Base-by-base conservation (phyloP, 2,888 invertebrate species). In the Drosophila diplacantha region DNA sequence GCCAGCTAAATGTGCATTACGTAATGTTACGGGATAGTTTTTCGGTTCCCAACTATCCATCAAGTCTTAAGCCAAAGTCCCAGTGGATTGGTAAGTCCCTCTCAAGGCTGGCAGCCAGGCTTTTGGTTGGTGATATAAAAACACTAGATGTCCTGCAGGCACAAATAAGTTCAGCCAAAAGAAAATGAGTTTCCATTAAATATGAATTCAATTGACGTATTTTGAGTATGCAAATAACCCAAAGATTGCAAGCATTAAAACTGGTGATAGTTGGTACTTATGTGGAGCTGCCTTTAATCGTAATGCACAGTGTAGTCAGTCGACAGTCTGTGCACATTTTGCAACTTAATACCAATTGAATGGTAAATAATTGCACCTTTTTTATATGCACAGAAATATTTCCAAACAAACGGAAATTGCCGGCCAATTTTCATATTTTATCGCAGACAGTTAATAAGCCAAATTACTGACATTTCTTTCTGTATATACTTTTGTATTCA, bases 11-110 rank as follows among this genome's bases (percentile, higher is more conserved):
- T 50, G 24, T 22, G 39, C 34, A 46, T 63, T 63, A 63, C 62
- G 62, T 63, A 63, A 63, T 62, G 37, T 29, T 43, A 43, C 31
- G 43, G 44, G 43, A 59, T 37, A 59, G 22, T 31, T 58, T 37
- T 37, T 37, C 12, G 3, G 37, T 38, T n/a, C 8, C 34, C 53
- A 14, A 14, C 31, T 4, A 43, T 29, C 11, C n/a, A 32, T 16
- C 18, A 20, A 12, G 29, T 11, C 11, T 41, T 5, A 29, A 18
- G 5, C 3, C 16, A 11, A 34, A 55, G 20, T 43, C n/a, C n/a
- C 24, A n/a, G 24, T 32, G 22, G 7, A 8, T 16, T 26, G 34
- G 24, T 37, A 37, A 24, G 24, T 14, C 12, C 4, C 20, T 18
- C 7, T 2, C 22, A 2, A 3, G 20, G 20, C 43, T 52, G 31